phyloP scores from a whole-genome alignment of 2,113 vertebrate species.

The Notothenia coriiceps region DNA sequence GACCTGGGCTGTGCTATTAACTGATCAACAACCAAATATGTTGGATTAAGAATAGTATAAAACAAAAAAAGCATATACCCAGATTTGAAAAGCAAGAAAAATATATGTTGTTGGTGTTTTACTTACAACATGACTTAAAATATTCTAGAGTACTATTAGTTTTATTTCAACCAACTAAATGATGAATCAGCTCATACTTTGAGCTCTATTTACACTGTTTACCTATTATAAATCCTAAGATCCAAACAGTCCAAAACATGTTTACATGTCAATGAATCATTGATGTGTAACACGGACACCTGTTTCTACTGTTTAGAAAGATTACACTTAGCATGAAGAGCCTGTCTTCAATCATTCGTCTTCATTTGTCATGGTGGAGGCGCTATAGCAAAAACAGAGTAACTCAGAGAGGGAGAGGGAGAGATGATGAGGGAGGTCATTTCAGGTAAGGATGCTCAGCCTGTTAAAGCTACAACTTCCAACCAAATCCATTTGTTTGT shows the following conservation, averaged over 20 bases:
- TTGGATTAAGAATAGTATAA: no score
- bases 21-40: no score
- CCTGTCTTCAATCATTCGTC: constrained; percentile 46
- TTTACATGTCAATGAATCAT: constrained; percentile 21
- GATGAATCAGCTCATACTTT: background rate
- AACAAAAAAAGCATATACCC: no score
- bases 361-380: constrained; percentile 59
- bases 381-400: constrained; percentile 40
- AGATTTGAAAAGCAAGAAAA: no score
- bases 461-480: constrained; percentile 16
- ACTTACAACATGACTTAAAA: no score
- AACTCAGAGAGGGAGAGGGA: constrained; percentile 14
- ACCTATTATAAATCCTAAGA: background rate
- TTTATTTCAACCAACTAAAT: background rate
- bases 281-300: constrained; percentile 17
- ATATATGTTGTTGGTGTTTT: no score
- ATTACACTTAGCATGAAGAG: constrained; percentile 44
- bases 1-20: no score
- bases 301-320: constrained; percentile 33
- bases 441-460: constrained; percentile 31
- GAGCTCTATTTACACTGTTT: background rate
- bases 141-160: background rate
- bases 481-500: constrained; percentile 8
- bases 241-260: no score
- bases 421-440: constrained; percentile 13